Evolutionary conservation across 2,113 vertebrate species (phyloP).

Genomic region (Oreochromis niloticus): DNA sequence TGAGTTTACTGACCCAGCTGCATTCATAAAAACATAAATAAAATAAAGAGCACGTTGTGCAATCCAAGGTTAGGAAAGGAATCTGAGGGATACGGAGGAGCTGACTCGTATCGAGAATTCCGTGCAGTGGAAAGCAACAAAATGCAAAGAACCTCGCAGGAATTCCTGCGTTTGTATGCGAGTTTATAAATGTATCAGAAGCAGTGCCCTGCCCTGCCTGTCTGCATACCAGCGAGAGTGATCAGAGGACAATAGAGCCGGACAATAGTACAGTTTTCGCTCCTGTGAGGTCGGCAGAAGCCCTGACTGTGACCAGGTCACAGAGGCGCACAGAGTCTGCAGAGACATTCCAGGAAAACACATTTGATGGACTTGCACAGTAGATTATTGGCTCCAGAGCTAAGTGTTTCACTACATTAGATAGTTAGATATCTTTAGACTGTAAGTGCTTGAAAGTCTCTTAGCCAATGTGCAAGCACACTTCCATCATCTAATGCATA

Average conservation of each 20-base stretch:
- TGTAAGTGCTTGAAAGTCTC: neutral
- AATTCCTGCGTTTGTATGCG: constrained; percentile 73
- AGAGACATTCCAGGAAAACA: neutral
- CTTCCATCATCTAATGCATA: neutral
- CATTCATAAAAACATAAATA: neutral
- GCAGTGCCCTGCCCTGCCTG: constrained; percentile 43
- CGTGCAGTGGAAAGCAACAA: constrained; percentile 8
- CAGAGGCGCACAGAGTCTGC: neutral
- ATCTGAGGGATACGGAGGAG: neutral
- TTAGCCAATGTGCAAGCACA: neutral
- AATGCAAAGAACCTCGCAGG: constrained; percentile 57
- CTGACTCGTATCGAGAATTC: neutral
- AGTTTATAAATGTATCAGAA: constrained; percentile 58
- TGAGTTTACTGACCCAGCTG: neutral
- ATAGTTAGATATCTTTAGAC: neutral
- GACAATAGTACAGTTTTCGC: constrained; percentile 33
- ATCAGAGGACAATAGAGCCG: constrained; percentile 52
- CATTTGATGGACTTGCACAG: neutral
- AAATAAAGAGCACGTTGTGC: neutral
- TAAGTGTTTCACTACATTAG: neutral
- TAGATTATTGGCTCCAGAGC: neutral
- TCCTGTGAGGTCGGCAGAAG: neutral
- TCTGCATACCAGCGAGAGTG: constrained; percentile 60
- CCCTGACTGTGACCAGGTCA: neutral
- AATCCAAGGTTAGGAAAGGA: neutral